Evolutionary conservation across 2,797 vertebrate genomes (phyloP).

Genomic region (Fringilla coelebs): DNA sequence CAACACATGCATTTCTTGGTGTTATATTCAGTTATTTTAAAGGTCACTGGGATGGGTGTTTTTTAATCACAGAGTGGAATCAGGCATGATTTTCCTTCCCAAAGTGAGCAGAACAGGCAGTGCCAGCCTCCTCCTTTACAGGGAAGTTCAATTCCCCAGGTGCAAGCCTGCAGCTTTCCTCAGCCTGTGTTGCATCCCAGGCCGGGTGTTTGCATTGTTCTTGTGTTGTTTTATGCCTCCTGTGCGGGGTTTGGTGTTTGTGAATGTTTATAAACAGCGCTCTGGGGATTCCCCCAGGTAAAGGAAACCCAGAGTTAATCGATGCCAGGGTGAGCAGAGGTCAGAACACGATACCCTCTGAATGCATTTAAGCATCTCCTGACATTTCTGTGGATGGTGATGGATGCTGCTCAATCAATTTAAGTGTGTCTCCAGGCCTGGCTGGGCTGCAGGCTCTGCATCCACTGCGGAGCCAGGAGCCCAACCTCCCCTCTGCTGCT

Average conservation of each 20-base stretch:
- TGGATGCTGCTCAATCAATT: background rate
- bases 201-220: rapidly evolving
- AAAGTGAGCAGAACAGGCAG: background rate
- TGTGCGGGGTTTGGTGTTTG: background rate
- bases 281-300: background rate
- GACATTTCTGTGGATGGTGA: background rate
- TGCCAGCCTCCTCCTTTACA: background rate
- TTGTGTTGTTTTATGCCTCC: rapidly evolving
- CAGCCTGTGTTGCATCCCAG: background rate
- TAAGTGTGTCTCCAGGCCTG: background rate
- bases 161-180: background rate
- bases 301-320: background rate
- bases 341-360: background rate
- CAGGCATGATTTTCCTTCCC: background rate
- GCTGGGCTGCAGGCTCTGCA: background rate
- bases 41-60: background rate
- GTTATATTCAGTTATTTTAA: background rate
- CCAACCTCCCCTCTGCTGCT: background rate
- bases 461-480: background rate
- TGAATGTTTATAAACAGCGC: background rate
- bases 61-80: background rate
- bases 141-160: background rate
- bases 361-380: background rate
- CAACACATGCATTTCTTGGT: rapidly evolving
- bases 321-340: background rate